phyloP scores from a whole-genome alignment of 2,888 invertebrate species.

The Amaurobius ferox region DNA sequence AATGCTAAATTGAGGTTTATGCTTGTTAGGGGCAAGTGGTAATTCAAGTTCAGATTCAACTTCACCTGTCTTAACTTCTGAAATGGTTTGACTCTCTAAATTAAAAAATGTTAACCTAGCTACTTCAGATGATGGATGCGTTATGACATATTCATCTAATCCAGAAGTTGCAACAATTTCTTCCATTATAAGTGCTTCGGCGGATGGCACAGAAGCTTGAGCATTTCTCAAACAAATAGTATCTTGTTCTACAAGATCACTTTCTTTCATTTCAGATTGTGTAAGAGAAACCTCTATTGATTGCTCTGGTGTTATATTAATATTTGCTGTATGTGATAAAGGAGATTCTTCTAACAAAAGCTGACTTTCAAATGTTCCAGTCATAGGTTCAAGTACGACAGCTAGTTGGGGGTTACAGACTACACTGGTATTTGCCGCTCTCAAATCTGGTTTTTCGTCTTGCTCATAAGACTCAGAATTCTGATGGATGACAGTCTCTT shows the following conservation, averaged over 20 bases:
- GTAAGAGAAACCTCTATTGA: constrained; percentile 63
- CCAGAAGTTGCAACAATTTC: constrained; percentile 36
- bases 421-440: constrained; percentile 22
- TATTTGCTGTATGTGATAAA: constrained; percentile 24
- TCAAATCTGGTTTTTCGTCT: constrained; percentile 21
- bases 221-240: constrained; percentile 74
- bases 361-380: constrained; percentile 46
- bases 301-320: constrained; percentile 31
- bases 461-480: constrained; percentile 19
- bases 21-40: constrained; percentile 75
- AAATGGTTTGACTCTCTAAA: constrained; percentile 67
- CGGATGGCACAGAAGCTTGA: constrained; percentile 61
- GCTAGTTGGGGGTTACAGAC: constrained; percentile 38
- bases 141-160: constrained; percentile 25
- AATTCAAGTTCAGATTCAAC: constrained; percentile 54
- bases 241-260: constrained; percentile 68
- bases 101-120: constrained; percentile 39
- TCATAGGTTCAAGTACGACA: constrained; percentile 26
- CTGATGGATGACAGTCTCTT: constrained; percentile 41
- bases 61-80: constrained; percentile 70
- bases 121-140: constrained; percentile 16
- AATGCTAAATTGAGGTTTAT: constrained; percentile 67
- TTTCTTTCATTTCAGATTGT: constrained; percentile 66
- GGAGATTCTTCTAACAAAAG: constrained; percentile 25
- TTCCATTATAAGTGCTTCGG: constrained; percentile 72